Base-by-base conservation (phyloP, 1,140 invertebrate genomes). In the Drosophila lacertosa region DNA sequence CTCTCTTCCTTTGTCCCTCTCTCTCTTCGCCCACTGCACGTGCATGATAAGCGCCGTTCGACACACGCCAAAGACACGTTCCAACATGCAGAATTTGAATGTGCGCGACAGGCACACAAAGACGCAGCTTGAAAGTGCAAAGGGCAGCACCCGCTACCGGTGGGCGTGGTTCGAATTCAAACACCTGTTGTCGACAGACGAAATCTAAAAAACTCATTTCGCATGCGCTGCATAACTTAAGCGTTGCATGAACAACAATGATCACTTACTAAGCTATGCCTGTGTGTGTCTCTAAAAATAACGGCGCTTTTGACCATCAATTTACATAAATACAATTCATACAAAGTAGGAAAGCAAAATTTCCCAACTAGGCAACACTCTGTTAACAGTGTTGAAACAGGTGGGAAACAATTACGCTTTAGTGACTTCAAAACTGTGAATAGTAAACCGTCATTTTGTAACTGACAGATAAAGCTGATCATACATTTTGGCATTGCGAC, bases 151-250 rank as follows among this genome's bases (percentile, higher is more conserved):
- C 26, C 3, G 26, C 7, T 18, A 16, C 70, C 68, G 63, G 29
- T 76, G 60, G 77, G 16, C 62, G 44, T 58, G 40, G 16, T 13
- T 62, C 15, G 32, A 50, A 24, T 13, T 62, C 15, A 40, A 50
- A 29, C 79, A 82, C 79, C 79, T 83, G 79, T 62, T 44, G 39
- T 44, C 32, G 22, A 10, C 55, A 66, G 59, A 42, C 48, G 48
- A 74, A 72, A 60, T 37, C 39, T 70, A 60, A 42, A 57, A 37
- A 62, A 44, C 29, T 64, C 40, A 80, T 76, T 80, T 50, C 11
- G 33, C 47, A 79, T 80, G 72, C 67, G 29, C 53, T 45, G 6
- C 33, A 60, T 51, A 42, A 22, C 35, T 40, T 15, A 39, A 18
- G 20, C 32, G 18, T 20, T 37, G 2, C 33, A 53, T n/a, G 6